Evolutionary conservation across 2,113 vertebrate species (phyloP), one percentile per base, ranked within the genome.

Genomic region (Hoplias malabaricus): DNA sequence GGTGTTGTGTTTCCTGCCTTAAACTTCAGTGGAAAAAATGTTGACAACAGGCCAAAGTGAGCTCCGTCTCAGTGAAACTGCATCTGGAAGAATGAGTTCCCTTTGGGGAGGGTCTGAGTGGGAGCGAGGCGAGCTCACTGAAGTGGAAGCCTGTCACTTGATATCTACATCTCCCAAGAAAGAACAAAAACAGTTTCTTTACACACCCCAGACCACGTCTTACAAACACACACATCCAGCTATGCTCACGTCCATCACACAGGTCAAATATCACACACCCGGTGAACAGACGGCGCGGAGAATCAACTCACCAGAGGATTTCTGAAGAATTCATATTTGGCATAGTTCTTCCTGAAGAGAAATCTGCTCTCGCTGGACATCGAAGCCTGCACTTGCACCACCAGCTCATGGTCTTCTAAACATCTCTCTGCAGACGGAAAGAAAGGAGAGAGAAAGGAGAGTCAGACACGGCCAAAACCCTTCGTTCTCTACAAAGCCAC

Each of bases 251-350:
- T 72, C 14, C 69, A 38, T 19, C 38, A 40, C 38, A 40, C 34
- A 25, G 46, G 27, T 25, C 3, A 1, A 33, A 46, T 54, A 34
- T 14, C 57, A 57, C 48, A 50, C 27, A 12, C 5, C 5, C 36
- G 40, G 34, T 31, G 31, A 33, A 11, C 7, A 23, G 2, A 13
- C 10, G 5, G 16, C 1, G 33, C 12, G 23, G 42, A 38, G 4
- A 25, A 73, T 68, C 3, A 57, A 78, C 79, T 75, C 76, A 98
- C 98, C 93, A 92, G 80, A 27, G 97, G 97, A 87, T 94, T 97
- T 92, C 94, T 98, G 89, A 99, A 99, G 90, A 98, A 98, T 93
- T 99, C 97, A 0, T 99, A 99, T 92, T 98, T 99, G 87, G 95
- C 97, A 74, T 98, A 99, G 91, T 99, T 98, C 94, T 99, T 99